Evolutionary conservation across 2,113 vertebrate species (phyloP), one percentile per base, ranked within the genome.

Genomic region (Sebastes fasciatus): DNA sequence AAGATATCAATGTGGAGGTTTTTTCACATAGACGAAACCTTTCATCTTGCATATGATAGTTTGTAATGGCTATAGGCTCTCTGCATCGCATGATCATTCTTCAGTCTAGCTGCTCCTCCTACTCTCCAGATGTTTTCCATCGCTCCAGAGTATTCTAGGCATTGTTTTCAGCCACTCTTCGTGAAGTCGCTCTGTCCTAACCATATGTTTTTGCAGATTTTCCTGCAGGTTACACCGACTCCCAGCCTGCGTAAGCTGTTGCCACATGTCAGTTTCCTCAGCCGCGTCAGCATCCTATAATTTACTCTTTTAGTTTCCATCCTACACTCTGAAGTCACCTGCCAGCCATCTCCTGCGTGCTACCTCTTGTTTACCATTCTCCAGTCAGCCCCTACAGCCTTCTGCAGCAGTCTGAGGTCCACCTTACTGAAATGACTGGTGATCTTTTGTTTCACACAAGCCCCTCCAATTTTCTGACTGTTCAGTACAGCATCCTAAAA

Each of bases 121-220:
- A 43, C 62, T 52, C 1, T 67, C 62, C 73, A 77, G 57, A 61
- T 79, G 66, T 46, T 54, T 52, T 64, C 61, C 6, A n/a, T 84
- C 72, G 48, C 43, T 80, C 55, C 26, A 11, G 43, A 84, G 70
- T 65, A 40, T 77, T 80, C 74, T 74, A 64, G 23, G 34, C 62
- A 64, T 4, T 61, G 16, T 51, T 48, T 74, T 61, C 57, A 42
- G 19, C 42, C 34, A 45, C n/a, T 66, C 34, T 48, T 74, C 2
- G 1, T 51, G n/a, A 42, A 74, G 55, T 23, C 48, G 8, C 17
- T 80, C 19, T 74, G 9, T 49, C 13, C 26, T 67, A 8, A 16
- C 64, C 63, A 11, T 66, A 19, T 55, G 51, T 54, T 51, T 60
- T 21, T 68, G 11, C 21, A 46, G 45, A 34, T n/a, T 66, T 60